These are phyloP conservation scores for Fabriciana adippe DNA, from an alignment of 2,888 invertebrate species.

Conservation along the genomic window DNA sequence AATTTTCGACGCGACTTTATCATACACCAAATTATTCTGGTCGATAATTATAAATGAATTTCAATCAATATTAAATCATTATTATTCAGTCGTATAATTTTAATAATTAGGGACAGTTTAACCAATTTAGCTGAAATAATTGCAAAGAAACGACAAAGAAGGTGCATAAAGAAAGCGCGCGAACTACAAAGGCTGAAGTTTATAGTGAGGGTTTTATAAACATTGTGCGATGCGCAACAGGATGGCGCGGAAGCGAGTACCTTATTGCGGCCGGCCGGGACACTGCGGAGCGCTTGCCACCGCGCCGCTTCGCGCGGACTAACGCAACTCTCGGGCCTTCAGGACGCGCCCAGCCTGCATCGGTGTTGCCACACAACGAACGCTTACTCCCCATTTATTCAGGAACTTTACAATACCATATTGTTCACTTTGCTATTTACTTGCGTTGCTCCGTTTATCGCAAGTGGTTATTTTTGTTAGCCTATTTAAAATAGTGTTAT, in stretches of 20 bases:
- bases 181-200: slow-evolving; percentile 44
- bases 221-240: slow-evolving; percentile 78
- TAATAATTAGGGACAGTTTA: neutral
- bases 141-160: slow-evolving; percentile 23
- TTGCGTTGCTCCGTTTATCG: neutral
- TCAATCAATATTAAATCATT: neutral
- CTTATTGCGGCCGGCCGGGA: slow-evolving; percentile 67
- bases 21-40: too few relatives aligned
- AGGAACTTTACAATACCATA: slow-evolving; percentile 5
- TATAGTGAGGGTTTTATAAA: slow-evolving; percentile 51
- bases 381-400: slow-evolving; percentile 27
- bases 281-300: slow-evolving; percentile 54
- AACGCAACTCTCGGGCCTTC: slow-evolving; percentile 53
- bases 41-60: neutral
- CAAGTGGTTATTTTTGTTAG: too few relatives aligned
- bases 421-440: neutral
- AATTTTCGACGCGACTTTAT: too few relatives aligned
- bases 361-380: slow-evolving; percentile 49
- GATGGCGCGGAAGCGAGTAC: slow-evolving; percentile 65
- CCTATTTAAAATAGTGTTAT: too few relatives aligned
- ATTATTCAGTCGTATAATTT: neutral
- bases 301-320: slow-evolving; percentile 76
- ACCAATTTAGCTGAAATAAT: slow-evolving; percentile 20
- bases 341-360: slow-evolving; percentile 46
- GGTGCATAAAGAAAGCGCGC: slow-evolving; percentile 43